Evolutionary conservation across 1,140 invertebrate genomes (phyloP).

Genomic region (Drosophila ambigua): DNA sequence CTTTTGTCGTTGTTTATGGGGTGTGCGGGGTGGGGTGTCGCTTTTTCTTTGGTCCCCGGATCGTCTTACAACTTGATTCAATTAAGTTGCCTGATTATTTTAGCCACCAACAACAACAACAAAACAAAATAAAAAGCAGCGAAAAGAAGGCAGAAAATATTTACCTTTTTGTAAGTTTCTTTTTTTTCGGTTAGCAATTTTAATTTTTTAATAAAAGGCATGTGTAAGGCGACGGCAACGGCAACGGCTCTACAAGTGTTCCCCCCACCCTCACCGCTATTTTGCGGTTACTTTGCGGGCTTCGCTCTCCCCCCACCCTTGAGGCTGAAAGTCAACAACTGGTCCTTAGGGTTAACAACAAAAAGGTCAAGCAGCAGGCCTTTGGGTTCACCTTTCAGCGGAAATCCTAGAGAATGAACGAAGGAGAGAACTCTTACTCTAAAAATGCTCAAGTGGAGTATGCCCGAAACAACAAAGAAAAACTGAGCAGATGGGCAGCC

Average conservation of each 20-base stretch:
- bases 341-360: conserved; percentile 36
- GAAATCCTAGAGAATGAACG: background rate
- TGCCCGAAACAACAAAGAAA: conserved; percentile 18
- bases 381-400: conserved; percentile 29
- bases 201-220: conserved; percentile 48
- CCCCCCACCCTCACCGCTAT: conserved; percentile 6
- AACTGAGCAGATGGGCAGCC: too few relatives aligned
- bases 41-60: conserved; percentile 31
- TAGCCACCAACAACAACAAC: conserved; percentile 45
- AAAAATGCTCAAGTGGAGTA: conserved; percentile 35
- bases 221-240: conserved; percentile 29
- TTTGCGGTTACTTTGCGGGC: conserved; percentile 29
- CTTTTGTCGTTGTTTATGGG: conserved; percentile 61
- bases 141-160: background rate
- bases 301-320: conserved; percentile 32
- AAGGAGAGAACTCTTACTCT: background rate
- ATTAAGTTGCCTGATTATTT: conserved; percentile 79
- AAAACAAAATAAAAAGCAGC: background rate
- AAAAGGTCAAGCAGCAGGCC: conserved; percentile 37
- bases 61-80: conserved; percentile 64
- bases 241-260: conserved; percentile 42
- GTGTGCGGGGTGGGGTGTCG: background rate
- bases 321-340: conserved; percentile 36
- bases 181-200: conserved; percentile 36
- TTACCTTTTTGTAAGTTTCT: conserved; percentile 15